A percentile compares a stretch with the other conserved stretches of the same genome.
Evolutionary conservation across 2,888 invertebrate species (phyloP).

Genomic region (Dynastes tityus): DNA sequence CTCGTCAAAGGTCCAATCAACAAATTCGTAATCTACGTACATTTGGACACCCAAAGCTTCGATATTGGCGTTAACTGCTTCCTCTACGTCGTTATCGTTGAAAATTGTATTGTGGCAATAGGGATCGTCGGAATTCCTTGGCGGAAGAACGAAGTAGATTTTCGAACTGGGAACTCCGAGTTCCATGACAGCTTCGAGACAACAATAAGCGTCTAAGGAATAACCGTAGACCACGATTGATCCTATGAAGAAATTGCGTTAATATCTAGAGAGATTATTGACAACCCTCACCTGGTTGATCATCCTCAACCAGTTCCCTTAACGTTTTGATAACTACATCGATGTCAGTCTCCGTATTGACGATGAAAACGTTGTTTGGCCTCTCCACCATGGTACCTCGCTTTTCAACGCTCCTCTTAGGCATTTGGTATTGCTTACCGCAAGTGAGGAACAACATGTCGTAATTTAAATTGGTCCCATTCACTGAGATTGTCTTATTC

Average conservation of each 20-base stretch:
- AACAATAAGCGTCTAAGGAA: conserved; percentile 78
- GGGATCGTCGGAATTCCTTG: conserved; percentile 44
- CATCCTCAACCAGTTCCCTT: conserved; percentile 59
- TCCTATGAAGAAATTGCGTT: conserved; percentile 62
- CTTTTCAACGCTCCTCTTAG: conserved; percentile 64
- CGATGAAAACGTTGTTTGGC: conserved; percentile 77
- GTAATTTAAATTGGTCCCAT: conserved; percentile 70
- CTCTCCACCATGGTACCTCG: conserved; percentile 63
- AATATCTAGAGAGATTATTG: not conserved
- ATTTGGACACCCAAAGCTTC: conserved; percentile 68
- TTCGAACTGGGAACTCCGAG: conserved; percentile 66
- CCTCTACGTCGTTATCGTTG: conserved; percentile 72
- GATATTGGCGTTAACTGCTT: conserved; percentile 69
- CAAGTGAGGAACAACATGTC: conserved; percentile 74
- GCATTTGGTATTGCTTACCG: conserved; percentile 75
- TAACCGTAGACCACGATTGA: conserved; percentile 80
- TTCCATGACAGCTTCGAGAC: conserved; percentile 77
- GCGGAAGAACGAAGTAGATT: conserved; percentile 50
- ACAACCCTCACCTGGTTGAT: conserved; percentile 39
- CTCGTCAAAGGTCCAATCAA: conserved; percentile 70
- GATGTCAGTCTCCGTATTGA: conserved; percentile 76
- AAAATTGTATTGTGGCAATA: conserved; percentile 60
- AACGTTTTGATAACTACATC: conserved; percentile 69
- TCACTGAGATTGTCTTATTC: conserved; percentile 75
- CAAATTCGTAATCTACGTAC: conserved; percentile 73